Base-by-base conservation (phyloP, 23 tunicate species). In the Oikopleura albicans region DNA sequence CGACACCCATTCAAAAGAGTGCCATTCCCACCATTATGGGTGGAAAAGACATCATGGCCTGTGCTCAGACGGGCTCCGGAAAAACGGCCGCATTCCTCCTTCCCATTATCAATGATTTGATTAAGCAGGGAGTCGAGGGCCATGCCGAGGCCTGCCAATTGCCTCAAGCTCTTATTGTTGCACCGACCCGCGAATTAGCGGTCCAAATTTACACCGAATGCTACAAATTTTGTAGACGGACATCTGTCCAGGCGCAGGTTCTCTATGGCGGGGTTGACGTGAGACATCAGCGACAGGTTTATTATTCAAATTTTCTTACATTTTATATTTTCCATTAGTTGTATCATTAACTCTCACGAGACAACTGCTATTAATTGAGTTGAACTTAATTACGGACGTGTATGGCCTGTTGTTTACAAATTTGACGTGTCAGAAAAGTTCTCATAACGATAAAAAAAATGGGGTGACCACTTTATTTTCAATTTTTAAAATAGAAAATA, bases 21-120 rank as follows among this genome's bases (percentile, higher is more conserved):
- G 63, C 63, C 12, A 49, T 94, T 0, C 95, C 95, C 1, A 90
- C 88, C 71, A 57, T 94, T 38, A 84, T 57, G 40, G 56, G 83
- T 38, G 87, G 85, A 12, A 40, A 91, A 56, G 98, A 94, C 86
- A 83, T 94, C 37, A 94, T 94, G 98, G 98, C 98, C 39, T 94
- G 98, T 86, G 98, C 98, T 36, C 98, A 94, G 75, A 94, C 98
- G 0, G 98, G 98, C 1, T 90, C 95, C 38, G 98, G 98, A 38
- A 94, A 94, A 75, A 94, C 98, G 27, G 98, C 98, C 40, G 98
- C 98, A 4, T 94, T 88, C 40, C 84, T 94, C 56, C 87, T 94
- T 39, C 98, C 98, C 0, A 91, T 88, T n/a, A 40, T 94, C 1
- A 56, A 89, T 0, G 85, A 83, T 27, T 75, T 94, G 87, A 63